A percentile compares a stretch with the other conserved stretches of the same genome.
Evolutionary conservation across 2,888 invertebrate species (phyloP).

Genomic region (Campoplex nolae): DNA sequence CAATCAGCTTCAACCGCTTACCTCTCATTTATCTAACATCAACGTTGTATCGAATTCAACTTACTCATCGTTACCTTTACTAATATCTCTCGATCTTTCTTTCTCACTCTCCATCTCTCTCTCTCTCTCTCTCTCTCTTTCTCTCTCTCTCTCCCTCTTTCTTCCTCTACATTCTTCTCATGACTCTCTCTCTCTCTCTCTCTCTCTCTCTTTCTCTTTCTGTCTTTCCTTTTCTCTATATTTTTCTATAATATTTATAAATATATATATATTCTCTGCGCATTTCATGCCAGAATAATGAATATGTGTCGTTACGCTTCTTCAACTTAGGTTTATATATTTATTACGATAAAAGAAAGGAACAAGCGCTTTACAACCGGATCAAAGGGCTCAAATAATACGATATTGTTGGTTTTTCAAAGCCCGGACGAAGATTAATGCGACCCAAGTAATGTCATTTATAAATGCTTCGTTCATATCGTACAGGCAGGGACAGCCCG

Average conservation of each 20-base stretch:
- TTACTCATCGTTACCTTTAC: conserved; percentile 36
- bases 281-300: conserved; percentile 23
- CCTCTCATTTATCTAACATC: conserved; percentile 58
- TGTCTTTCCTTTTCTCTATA: neutral
- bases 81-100: conserved; percentile 42
- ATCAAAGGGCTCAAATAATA: conserved; percentile 28
- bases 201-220: conserved; percentile 29
- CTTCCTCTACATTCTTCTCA: neutral
- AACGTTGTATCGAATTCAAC: conserved; percentile 52
- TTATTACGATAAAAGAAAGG: conserved; percentile 33
- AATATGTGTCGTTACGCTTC: conserved; percentile 44
- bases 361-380: conserved; percentile 45
- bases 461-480: conserved; percentile 16
- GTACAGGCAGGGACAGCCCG: neutral
- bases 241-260: conserved; percentile 28
- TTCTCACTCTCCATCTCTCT: conserved; percentile 37
- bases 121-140: conserved; percentile 25
- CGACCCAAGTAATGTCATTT: conserved; percentile 48
- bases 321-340: conserved; percentile 43
- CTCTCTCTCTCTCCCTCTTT: neutral
- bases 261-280: conserved; percentile 13
- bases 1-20: conserved; percentile 61
- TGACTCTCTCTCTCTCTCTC: conserved; percentile 32
- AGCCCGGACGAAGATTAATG: conserved; percentile 37
- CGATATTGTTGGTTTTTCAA: conserved; percentile 23